These are phyloP conservation scores for Ooceraea biroi DNA, from an alignment of 1,140 invertebrate species.

Conservation along the genomic window DNA sequence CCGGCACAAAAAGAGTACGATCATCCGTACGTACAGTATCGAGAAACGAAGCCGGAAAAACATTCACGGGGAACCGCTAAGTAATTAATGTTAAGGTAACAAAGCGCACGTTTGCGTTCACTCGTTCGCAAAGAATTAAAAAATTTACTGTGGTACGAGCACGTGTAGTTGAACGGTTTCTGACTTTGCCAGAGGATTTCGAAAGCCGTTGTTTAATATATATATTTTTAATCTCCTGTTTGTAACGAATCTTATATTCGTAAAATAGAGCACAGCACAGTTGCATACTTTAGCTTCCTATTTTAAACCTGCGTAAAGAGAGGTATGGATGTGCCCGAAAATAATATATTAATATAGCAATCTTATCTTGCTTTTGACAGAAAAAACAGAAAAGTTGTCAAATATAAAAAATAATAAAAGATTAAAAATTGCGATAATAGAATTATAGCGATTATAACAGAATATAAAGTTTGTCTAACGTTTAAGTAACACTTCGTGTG, in stretches of 20 bases:
- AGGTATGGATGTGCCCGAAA: not conserved
- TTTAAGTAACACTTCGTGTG: not conserved
- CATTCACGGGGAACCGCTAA: constrained; percentile 22
- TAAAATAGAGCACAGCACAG: not conserved
- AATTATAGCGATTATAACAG: no score
- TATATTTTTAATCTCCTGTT: not conserved
- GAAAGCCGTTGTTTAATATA: not conserved
- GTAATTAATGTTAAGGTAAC: constrained; percentile 55
- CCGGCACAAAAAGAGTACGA: constrained; percentile 25
- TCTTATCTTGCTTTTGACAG: not conserved
- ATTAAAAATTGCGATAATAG: not conserved
- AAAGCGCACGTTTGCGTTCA: not conserved
- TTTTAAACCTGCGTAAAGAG: not conserved
- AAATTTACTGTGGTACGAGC: not conserved
- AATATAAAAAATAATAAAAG: not conserved
- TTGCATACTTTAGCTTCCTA: not conserved
- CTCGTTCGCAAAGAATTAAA: constrained; percentile 24
- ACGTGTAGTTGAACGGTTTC: not conserved
- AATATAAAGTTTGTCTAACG: no score
- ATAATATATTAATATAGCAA: not conserved
- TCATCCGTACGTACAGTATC: not conserved
- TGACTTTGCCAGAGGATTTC: not conserved
- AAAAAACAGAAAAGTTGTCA: not conserved
- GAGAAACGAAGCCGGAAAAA: constrained; percentile 48
- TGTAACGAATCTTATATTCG: constrained; percentile 7